A percentile compares a stretch with the other conserved stretches of the same genome.
phyloP scores from a whole-genome alignment of 2,113 vertebrate genomes.

The Cariama cristata region DNA sequence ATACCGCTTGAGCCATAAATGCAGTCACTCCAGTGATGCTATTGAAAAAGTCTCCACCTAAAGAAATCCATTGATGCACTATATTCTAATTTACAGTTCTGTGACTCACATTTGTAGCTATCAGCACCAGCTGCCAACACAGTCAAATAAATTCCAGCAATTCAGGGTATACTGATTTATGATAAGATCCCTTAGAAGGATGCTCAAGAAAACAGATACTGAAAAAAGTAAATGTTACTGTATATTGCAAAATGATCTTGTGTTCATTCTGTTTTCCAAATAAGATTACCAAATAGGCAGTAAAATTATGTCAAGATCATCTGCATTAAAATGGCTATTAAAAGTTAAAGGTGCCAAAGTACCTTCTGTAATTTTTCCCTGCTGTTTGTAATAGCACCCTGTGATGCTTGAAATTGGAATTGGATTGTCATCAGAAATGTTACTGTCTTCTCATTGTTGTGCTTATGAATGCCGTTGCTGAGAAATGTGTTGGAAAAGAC shows the following conservation, averaged over 20 bases:
- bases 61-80: slow-evolving; percentile 46
- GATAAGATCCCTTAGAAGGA: slow-evolving; percentile 54
- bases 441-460: neutral
- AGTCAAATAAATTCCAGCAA: slow-evolving; percentile 50
- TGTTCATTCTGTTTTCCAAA: neutral
- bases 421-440: slow-evolving; percentile 28
- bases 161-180: slow-evolving; percentile 44
- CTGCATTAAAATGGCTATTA: slow-evolving; percentile 58
- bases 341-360: slow-evolving; percentile 50
- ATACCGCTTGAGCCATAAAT: slow-evolving; percentile 10
- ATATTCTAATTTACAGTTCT: slow-evolving; percentile 63
- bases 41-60: neutral
- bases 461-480: neutral
- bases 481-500: neutral
- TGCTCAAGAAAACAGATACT: slow-evolving; percentile 34
- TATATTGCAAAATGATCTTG: slow-evolving; percentile 5
- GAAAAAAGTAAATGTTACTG: neutral
- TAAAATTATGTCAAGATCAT: slow-evolving; percentile 55
- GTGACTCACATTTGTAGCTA: slow-evolving; percentile 54
- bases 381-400: slow-evolving; percentile 61
- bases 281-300: slow-evolving; percentile 51
- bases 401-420: slow-evolving; percentile 68
- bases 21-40: slow-evolving; percentile 25
- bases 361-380: slow-evolving; percentile 42
- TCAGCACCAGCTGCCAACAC: slow-evolving; percentile 51